phyloP scores from a whole-genome alignment of 1,140 invertebrate genomes.

The Phymastichus coffea region DNA sequence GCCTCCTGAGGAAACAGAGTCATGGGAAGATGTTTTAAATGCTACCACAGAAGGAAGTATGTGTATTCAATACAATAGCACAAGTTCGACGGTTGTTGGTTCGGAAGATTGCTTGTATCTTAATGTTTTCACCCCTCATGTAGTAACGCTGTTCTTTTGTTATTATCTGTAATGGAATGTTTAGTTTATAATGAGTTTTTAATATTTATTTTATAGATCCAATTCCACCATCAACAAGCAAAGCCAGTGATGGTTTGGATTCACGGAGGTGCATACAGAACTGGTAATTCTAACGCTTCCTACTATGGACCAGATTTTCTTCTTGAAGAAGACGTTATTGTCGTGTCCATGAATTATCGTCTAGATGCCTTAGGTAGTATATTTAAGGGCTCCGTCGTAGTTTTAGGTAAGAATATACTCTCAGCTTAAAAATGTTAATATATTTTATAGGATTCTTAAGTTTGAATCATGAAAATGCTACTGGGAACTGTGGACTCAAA shows the following conservation, averaged over 20 bases:
- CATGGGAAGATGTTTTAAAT: conserved; percentile 28
- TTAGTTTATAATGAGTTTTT: no score
- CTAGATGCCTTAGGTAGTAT: conserved; percentile 61
- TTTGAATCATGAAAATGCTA: conserved; percentile 48
- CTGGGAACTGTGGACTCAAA: conserved; percentile 62
- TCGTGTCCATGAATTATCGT: conserved; percentile 73
- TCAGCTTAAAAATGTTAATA: background rate
- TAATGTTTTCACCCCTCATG: conserved; percentile 46
- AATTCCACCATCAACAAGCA: background rate
- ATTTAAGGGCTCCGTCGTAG: no score
- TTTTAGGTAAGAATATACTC: no score
- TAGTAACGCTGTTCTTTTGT: conserved; percentile 21
- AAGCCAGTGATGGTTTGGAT: conserved; percentile 41
- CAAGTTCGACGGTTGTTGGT: conserved; percentile 21
- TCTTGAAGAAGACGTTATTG: conserved; percentile 61
- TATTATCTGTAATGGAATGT: no score
- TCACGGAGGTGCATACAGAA: conserved; percentile 41
- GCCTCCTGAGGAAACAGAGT: conserved; percentile 27
- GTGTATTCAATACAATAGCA: conserved; percentile 30
- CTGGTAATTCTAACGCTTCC: conserved; percentile 34
- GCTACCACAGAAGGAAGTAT: conserved; percentile 25
- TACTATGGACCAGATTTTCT: conserved; percentile 65
- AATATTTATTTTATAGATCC: background rate
- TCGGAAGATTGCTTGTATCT: conserved; percentile 47
- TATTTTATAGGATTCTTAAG: conserved; percentile 56